phyloP scores from a whole-genome alignment of 2,113 vertebrate genomes.

The Promerops cafer region DNA sequence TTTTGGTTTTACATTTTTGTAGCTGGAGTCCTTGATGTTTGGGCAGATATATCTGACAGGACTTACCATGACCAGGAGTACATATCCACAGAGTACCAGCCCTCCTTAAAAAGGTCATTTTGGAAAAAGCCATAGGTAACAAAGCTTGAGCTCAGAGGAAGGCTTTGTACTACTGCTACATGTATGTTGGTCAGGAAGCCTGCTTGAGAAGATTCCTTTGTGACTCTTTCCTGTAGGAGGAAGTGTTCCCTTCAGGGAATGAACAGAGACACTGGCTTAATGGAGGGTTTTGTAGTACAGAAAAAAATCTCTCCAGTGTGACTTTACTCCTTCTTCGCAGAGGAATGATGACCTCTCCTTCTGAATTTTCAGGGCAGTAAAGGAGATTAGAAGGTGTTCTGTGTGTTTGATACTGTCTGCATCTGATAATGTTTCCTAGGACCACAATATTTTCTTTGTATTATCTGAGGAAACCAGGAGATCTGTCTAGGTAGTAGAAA shows the following conservation, averaged over 20 bases:
- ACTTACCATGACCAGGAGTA: not conserved
- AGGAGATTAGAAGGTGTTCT: not conserved
- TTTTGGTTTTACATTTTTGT: not conserved
- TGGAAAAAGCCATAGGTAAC: not conserved
- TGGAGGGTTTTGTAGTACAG: not conserved
- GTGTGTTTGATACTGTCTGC: not conserved
- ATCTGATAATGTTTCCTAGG: slow-evolving; percentile 23
- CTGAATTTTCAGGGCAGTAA: not conserved
- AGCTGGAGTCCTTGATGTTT: not conserved
- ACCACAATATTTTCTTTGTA: not conserved
- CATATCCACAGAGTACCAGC: not conserved
- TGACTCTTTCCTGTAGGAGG: not conserved
- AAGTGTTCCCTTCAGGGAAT: not conserved
- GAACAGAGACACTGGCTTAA: not conserved
- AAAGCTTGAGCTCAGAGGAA: not conserved
- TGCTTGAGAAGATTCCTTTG: accelerated
- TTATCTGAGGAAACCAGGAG: not conserved
- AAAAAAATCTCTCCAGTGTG: not conserved
- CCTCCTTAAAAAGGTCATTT: not conserved
- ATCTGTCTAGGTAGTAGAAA: not conserved
- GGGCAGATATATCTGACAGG: not conserved
- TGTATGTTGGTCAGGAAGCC: not conserved
- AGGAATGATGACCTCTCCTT: not conserved
- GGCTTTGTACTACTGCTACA: not conserved
- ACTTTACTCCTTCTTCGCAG: not conserved